A percentile compares a stretch with the other conserved stretches of the same genome.
phyloP scores from a whole-genome alignment of 1,140 invertebrate species.

The Brachystomella parvula region DNA sequence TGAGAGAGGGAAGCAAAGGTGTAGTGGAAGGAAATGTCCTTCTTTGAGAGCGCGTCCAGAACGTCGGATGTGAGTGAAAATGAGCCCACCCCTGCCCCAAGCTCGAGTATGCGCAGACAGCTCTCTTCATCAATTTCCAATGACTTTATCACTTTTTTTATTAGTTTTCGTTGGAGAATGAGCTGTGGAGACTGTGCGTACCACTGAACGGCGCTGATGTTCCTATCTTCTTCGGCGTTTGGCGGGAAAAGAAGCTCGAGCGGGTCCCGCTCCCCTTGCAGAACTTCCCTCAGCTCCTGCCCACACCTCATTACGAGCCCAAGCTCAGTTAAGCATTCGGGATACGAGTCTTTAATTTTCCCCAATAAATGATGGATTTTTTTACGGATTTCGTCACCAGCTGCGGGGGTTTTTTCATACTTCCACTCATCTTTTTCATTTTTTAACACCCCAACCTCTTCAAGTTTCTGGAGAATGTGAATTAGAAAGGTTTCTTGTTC shows the following conservation, averaged over 20 bases:
- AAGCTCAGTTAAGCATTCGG: background rate
- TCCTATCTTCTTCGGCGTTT: background rate
- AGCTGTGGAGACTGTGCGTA: background rate
- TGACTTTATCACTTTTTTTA: background rate
- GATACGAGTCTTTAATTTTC: background rate
- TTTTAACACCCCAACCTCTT: background rate
- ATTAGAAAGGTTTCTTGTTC: background rate
- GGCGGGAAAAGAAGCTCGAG: background rate
- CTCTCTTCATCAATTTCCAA: background rate
- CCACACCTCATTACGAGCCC: conserved; percentile 4
- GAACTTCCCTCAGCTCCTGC: background rate
- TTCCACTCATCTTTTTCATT: too few species aligned
- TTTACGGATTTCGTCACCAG: background rate
- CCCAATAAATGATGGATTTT: background rate
- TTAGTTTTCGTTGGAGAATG: background rate
- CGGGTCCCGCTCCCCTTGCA: background rate
- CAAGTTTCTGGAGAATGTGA: background rate
- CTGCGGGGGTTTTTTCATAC: too few species aligned
- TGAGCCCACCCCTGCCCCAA: background rate
- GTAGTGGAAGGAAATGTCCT: background rate
- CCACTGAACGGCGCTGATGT: background rate
- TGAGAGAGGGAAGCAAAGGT: background rate
- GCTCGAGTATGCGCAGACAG: background rate
- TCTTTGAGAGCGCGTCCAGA: background rate
- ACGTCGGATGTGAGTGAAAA: background rate